Percentiles rank a stretch among this genome's conserved stretches.
phyloP scores from a whole-genome alignment of 2,888 invertebrate species.

The Margaritifera margaritifera region DNA sequence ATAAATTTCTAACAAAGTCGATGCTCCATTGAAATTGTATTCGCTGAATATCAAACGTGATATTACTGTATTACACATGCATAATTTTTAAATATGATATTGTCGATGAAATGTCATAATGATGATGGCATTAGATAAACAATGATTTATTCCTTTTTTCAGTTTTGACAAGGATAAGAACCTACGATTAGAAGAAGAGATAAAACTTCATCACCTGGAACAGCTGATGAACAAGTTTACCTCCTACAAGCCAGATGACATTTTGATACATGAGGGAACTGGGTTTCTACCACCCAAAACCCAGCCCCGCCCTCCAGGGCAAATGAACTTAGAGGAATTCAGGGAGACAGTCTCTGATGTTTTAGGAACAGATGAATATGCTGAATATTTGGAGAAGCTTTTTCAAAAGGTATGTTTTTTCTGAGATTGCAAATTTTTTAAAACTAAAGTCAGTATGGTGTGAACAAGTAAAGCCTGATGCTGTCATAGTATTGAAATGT shows the following conservation, averaged over 20 bases:
- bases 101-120: too few relatives aligned
- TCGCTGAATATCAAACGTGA: too few relatives aligned
- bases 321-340: slow-evolving; percentile 69
- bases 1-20: too few relatives aligned
- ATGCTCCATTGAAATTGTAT: too few relatives aligned
- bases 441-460: neutral
- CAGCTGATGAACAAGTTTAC: slow-evolving; percentile 66
- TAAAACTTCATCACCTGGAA: slow-evolving; percentile 69
- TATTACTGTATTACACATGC: too few relatives aligned
- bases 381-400: slow-evolving; percentile 69
- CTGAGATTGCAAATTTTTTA: neutral
- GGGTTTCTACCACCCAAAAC: slow-evolving; percentile 60
- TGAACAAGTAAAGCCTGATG: too few relatives aligned
- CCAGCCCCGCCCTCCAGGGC: slow-evolving; percentile 61
- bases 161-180: slow-evolving; percentile 64
- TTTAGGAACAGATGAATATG: slow-evolving; percentile 64
- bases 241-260: slow-evolving; percentile 59
- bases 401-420: slow-evolving; percentile 65
- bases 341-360: slow-evolving; percentile 66
- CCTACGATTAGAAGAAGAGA: slow-evolving; percentile 67
- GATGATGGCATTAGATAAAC: too few relatives aligned
- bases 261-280: slow-evolving; percentile 53
- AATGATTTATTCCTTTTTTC: slow-evolving; percentile 19
- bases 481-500: too few relatives aligned
- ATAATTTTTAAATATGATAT: too few relatives aligned